Evolutionary conservation across 2,888 invertebrate genomes (phyloP), one percentile per base, ranked within the genome.

Genomic region (Cheilosia pagana): DNA sequence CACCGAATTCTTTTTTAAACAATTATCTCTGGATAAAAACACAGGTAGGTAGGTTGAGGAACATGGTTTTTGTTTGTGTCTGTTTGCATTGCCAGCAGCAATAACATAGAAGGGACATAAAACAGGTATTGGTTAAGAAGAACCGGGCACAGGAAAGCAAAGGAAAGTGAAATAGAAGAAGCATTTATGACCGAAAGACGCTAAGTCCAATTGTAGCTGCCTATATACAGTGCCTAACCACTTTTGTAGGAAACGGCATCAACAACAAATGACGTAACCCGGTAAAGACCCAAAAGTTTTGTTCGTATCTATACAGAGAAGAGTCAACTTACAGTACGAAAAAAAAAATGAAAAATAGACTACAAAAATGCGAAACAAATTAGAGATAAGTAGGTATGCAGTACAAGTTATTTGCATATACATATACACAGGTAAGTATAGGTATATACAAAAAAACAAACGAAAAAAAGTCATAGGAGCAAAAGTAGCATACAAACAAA

Each of bases 181-280:
- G 35, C 35, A 12, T 35, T 35, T 35, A 10, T 35, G 3, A 12
- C 10, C 10, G 12, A 35, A 35, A 45, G 25, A 63, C 63, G 21
- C 25, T 4, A 57, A 35, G 14, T 23, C 35, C 21, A 48, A 35
- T 28, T 14, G 57, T 6, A 35, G 28, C 12, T 35, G 35, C n/a
- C n/a, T 43, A 21, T 7, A 57, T 25, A 8, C 8, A 31, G 8
- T 31, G 2, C 8, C 8, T 31, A 35, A 35, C 31, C 10, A 2
- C 10, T 35, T 3, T 3, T 12, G 43, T 41, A 52, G n/a, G 41
- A 23, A 45, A 57, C 35, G 67, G 41, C 59, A 55, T 23, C 52
- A 60, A 57, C 19, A 70, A 52, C 21, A 52, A 60, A 78, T 71
- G 62, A 78, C 77, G 77, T 78, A 62, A 71, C 71, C 8, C 71